Evolutionary conservation across 2,888 invertebrate genomes (phyloP).

Genomic region (Zygogramma bicolorata): DNA sequence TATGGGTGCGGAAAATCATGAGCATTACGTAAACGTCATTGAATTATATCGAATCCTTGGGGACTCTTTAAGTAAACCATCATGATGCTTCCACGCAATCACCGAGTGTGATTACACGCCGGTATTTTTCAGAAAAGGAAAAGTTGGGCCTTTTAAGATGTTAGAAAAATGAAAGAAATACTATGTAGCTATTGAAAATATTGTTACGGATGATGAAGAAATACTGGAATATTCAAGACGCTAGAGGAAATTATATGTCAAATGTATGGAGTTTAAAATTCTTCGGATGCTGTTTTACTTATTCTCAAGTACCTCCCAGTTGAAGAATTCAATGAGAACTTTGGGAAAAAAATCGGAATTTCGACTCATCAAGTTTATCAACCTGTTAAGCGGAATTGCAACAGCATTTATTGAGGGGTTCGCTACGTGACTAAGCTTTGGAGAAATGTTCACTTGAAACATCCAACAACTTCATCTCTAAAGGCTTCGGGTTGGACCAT

Average conservation of each 20-base stretch:
- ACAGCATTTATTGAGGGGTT: conserved; percentile 46
- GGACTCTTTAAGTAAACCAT: conserved; percentile 18
- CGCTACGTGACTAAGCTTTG: conserved; percentile 35
- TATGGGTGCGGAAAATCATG: conserved; percentile 22
- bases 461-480: conserved; percentile 40
- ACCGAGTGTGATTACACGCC: background rate
- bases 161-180: background rate
- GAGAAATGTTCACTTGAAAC: too few relatives aligned
- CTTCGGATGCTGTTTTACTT: conserved; percentile 18
- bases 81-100: background rate
- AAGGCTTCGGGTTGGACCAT: conserved; percentile 35
- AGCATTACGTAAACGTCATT: conserved; percentile 39
- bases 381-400: conserved; percentile 50
- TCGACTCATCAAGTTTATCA: conserved; percentile 41
- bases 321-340: conserved; percentile 38
- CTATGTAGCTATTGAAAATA: background rate
- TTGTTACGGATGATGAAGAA: too few relatives aligned
- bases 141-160: background rate
- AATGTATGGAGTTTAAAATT: conserved; percentile 15
- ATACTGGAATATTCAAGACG: background rate
- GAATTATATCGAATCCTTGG: conserved; percentile 46
- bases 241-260: background rate
- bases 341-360: conserved; percentile 40
- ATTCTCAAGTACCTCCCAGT: conserved; percentile 31
- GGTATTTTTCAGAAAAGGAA: background rate